These are phyloP conservation scores for Oreohelix idahoensis DNA, from an alignment of 1,140 invertebrate genomes.

Conservation along the genomic window DNA sequence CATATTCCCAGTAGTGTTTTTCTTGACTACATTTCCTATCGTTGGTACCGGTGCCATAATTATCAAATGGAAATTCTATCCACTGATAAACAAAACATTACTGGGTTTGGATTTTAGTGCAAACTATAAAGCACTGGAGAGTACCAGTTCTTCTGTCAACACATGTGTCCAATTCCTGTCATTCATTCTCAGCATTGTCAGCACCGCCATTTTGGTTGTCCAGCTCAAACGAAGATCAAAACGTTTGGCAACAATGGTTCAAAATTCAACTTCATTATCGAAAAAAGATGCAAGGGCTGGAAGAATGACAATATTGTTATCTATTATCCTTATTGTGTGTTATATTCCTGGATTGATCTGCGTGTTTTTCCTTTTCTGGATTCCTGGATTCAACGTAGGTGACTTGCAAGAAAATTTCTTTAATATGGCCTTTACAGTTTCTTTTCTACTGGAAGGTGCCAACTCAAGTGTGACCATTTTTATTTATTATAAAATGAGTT, in stretches of 20 bases:
- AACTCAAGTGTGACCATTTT: background rate
- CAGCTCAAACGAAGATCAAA: background rate
- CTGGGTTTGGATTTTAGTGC: too few species aligned
- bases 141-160: too few species aligned
- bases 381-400: background rate
- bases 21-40: too few species aligned
- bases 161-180: background rate
- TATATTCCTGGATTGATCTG: background rate
- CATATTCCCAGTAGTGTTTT: too few species aligned
- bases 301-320: background rate
- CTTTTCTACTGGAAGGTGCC: too few species aligned
- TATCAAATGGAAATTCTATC: too few species aligned
- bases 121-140: too few species aligned
- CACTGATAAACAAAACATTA: too few species aligned
- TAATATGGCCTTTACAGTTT: background rate
- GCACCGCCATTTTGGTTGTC: background rate
- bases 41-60: too few species aligned
- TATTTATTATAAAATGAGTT: conserved; percentile 17
- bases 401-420: background rate
- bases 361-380: background rate
- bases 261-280: background rate
- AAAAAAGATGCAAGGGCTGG: background rate
- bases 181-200: background rate
- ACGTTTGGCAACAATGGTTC: background rate
- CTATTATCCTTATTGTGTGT: background rate